These are phyloP conservation scores for Atrichornis clamosus DNA, from an alignment of 2,113 vertebrate genomes.

Conservation along the genomic window DNA sequence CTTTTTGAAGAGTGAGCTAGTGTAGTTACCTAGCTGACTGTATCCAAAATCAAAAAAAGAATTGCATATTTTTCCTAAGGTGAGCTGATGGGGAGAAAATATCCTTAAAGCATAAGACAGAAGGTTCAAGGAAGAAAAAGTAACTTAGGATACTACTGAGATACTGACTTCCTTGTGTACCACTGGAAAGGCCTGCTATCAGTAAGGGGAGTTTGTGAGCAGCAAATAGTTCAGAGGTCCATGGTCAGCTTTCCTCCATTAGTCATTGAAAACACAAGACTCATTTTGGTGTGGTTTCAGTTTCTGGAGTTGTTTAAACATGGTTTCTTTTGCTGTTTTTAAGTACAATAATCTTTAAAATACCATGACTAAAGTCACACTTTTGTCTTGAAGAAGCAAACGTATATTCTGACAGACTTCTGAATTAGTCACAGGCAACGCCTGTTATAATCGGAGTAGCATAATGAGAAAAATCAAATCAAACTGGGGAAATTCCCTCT, in stretches of 20 bases:
- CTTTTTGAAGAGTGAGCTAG: background rate
- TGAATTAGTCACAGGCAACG: background rate
- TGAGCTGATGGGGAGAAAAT: background rate
- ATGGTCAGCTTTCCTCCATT: background rate
- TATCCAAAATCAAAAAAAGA: background rate
- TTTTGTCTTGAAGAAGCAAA: background rate
- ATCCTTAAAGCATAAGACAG: background rate
- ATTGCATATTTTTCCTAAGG: background rate
- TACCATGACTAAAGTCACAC: background rate
- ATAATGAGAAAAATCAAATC: background rate
- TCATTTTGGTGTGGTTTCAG: background rate
- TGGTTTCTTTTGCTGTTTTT: background rate
- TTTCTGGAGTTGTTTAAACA: background rate
- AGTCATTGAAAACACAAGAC: background rate
- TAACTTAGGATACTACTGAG: background rate
- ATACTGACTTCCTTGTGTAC: background rate
- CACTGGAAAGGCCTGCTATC: background rate
- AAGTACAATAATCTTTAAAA: background rate
- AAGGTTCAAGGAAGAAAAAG: background rate
- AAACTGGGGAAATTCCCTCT: background rate
- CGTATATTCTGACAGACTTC: background rate
- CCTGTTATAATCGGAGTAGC: background rate
- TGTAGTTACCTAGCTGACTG: background rate
- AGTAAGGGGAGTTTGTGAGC: background rate
- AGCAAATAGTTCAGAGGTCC: background rate